Conservation (phyloP, 2,797 vertebrate genomes). For the Staurois parvus region DNA sequence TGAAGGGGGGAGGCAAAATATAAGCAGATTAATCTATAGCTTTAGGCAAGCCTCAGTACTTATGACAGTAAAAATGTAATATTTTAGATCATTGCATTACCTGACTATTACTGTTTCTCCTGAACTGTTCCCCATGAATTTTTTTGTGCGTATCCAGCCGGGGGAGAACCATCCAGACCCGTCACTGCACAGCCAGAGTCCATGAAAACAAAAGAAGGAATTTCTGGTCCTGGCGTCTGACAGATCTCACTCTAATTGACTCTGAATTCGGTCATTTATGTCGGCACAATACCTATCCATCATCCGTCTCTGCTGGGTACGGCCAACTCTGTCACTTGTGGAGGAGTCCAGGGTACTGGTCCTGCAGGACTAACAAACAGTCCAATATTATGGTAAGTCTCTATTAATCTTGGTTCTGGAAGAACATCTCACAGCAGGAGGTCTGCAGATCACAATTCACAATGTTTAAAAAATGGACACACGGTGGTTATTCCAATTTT, state of each 20-base stretch:
- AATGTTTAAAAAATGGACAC: no score
- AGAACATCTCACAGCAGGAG: background rate
- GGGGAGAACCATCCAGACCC: background rate
- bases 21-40: no score
- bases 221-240: background rate
- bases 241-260: background rate
- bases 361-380: background rate
- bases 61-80: no score
- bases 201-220: background rate
- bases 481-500: background rate
- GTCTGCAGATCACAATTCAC: background rate
- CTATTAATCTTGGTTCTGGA: background rate
- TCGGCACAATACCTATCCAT: background rate
- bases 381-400: background rate
- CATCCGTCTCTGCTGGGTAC: background rate
- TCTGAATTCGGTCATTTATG: background rate
- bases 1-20: no score
- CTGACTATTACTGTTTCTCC: no score
- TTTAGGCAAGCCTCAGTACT: no score
- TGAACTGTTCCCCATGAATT: background rate
- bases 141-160: background rate
- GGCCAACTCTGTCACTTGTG: constrained; percentile 10
- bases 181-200: background rate
- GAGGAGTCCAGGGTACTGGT: background rate
- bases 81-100: no score